Percentiles rank a stretch among this genome's conserved stretches.
phyloP scores from a whole-genome alignment of 2,888 invertebrate genomes.

The Apotomis betuletana region DNA sequence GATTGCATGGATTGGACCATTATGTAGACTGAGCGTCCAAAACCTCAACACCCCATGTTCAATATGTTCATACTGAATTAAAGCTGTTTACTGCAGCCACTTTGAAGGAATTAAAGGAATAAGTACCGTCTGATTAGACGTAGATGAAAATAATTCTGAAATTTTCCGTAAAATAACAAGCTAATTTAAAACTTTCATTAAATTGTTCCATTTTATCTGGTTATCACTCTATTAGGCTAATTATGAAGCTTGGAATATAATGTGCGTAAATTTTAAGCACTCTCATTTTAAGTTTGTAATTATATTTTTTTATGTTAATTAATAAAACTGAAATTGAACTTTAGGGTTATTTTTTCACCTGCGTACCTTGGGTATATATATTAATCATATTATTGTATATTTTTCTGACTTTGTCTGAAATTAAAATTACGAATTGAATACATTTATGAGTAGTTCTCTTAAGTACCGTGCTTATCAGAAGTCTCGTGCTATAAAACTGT shows the following conservation, averaged over 20 bases:
- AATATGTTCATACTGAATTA: not conserved
- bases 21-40: too few species aligned
- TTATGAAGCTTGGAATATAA: not conserved
- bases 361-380: too few species aligned
- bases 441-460: too few species aligned
- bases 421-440: too few species aligned
- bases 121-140: slow-evolving; percentile 34
- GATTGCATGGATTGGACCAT: too few species aligned
- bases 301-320: not conserved
- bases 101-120: slow-evolving; percentile 31
- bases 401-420: too few species aligned
- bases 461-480: too few species aligned
- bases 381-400: too few species aligned
- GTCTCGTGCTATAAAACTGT: too few species aligned
- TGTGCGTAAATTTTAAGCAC: not conserved
- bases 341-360: too few species aligned
- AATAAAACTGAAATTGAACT: not conserved
- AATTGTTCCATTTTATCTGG: not conserved
- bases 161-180: not conserved
- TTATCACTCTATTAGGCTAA: not conserved
- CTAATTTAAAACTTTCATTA: not conserved
- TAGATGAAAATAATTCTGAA: slow-evolving; percentile 8
- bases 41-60: too few species aligned
- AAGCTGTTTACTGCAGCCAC: slow-evolving; percentile 27
- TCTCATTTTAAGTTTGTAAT: not conserved